phyloP scores from a whole-genome alignment of 2,888 invertebrate genomes.

The Villa cingulata region DNA sequence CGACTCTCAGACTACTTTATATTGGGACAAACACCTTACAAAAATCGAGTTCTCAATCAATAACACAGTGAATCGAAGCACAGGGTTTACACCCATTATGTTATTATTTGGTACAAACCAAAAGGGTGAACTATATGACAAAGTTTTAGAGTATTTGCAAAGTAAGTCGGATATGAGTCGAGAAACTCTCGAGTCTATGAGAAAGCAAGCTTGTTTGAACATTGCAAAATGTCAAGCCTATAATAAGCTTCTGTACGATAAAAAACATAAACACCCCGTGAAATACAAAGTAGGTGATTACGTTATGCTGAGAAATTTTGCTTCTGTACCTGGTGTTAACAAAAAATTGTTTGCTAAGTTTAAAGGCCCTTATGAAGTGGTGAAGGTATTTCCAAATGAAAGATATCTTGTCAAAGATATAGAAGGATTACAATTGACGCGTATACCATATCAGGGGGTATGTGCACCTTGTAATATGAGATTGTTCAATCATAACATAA shows the following conservation, averaged over 20 bases:
- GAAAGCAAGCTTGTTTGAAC: conserved; percentile 1
- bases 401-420: conserved; percentile 8
- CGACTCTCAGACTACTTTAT: neutral
- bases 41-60: too few species aligned
- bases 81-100: too few species aligned
- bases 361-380: conserved; percentile 5
- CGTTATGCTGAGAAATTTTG: conserved; percentile 9
- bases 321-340: conserved; percentile 6
- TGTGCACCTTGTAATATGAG: too few species aligned
- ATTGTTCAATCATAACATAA: too few species aligned
- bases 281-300: conserved; percentile 9
- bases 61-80: too few species aligned
- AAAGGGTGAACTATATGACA: too few species aligned
- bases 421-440: neutral
- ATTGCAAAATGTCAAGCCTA: conserved; percentile 1
- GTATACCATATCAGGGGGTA: too few species aligned
- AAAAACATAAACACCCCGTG: neutral
- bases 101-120: too few species aligned
- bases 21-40: conserved; percentile 6
- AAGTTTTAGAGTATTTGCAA: too few species aligned
- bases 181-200: neutral
- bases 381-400: conserved; percentile 6
- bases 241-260: conserved; percentile 8
- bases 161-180: too few species aligned
- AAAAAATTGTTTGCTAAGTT: conserved; percentile 9